Percentiles rank a stretch among this genome's conserved stretches.
These are phyloP conservation scores for Vipera ursinii DNA, from an alignment of 2,797 vertebrate genomes.

Conservation along the genomic window DNA sequence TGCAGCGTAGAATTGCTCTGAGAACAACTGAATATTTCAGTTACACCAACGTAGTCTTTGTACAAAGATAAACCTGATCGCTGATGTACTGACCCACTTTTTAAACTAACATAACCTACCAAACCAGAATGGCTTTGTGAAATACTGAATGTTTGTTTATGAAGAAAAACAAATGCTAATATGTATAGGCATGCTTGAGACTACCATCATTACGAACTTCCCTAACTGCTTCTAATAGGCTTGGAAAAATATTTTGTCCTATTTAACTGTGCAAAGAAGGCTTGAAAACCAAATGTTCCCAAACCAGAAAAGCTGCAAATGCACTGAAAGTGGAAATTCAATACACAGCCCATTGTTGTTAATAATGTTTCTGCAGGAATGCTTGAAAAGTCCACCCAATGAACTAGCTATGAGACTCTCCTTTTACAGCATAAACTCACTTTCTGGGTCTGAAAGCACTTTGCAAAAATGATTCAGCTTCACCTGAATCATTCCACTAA, in stretches of 20 bases:
- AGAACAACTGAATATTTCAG: not conserved
- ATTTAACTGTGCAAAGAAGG: not conserved
- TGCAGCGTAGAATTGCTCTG: not conserved
- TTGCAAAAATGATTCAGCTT: constrained; percentile 11
- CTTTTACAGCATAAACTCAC: not conserved
- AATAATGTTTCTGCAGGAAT: not conserved
- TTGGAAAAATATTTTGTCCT: not conserved
- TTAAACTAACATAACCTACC: not conserved
- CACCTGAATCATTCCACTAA: not conserved
- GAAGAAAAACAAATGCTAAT: not conserved
- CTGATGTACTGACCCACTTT: not conserved
- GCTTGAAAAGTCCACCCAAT: not conserved
- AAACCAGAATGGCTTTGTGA: not conserved
- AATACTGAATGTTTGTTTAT: constrained; percentile 17
- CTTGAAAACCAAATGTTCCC: not conserved
- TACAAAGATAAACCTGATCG: not conserved
- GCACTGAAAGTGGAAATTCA: not conserved
- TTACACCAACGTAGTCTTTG: not conserved
- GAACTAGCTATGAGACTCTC: not conserved
- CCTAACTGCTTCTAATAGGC: not conserved
- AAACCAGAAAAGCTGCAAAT: not conserved
- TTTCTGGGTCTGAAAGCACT: not conserved
- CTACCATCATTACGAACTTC: not conserved
- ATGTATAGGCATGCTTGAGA: not conserved
- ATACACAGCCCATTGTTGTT: not conserved